phyloP scores from a whole-genome alignment of 1,140 invertebrate species.

The Drosophila jambulina region DNA sequence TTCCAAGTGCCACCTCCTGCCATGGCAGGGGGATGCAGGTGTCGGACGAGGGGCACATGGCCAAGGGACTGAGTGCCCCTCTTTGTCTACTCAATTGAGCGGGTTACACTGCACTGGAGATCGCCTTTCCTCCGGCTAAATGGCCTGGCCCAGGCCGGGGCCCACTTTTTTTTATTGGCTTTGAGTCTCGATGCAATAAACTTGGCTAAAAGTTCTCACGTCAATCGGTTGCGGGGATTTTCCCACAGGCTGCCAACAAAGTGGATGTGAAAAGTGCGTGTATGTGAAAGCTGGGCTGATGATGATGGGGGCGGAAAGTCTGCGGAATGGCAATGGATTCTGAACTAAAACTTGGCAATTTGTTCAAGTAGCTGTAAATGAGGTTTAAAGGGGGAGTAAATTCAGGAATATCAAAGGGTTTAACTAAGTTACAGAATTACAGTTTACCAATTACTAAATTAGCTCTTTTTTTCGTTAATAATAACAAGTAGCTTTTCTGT shows the following conservation, averaged over 20 bases:
- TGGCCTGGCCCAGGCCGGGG: slow-evolving; percentile 14
- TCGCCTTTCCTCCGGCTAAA: slow-evolving; percentile 44
- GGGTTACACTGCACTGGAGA: slow-evolving; percentile 34
- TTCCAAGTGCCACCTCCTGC: slow-evolving; percentile 45
- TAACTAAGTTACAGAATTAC: background rate
- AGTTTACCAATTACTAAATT: too few relatives aligned
- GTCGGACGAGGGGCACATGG: background rate
- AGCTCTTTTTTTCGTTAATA: too few relatives aligned
- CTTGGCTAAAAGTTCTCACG: slow-evolving; percentile 51
- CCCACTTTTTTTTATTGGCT: slow-evolving; percentile 42
- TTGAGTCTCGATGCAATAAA: slow-evolving; percentile 46
- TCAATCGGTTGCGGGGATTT: slow-evolving; percentile 37
- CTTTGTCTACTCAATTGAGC: slow-evolving; percentile 62
- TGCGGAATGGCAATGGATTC: slow-evolving; percentile 9
- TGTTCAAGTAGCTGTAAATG: slow-evolving; percentile 11
- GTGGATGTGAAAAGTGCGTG: slow-evolving; percentile 38
- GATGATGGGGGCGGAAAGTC: background rate
- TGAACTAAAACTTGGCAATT: slow-evolving; percentile 6
- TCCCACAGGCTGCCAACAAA: slow-evolving; percentile 5
- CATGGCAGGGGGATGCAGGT: slow-evolving; percentile 1
- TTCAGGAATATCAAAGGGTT: background rate
- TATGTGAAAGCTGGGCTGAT: slow-evolving; percentile 9
- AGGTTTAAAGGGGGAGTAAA: background rate
- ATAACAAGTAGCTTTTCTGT: too few relatives aligned
- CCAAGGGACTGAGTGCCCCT: slow-evolving; percentile 32